Evolutionary conservation across 2,113 vertebrate genomes (phyloP).

Genomic region (Phaethon lepturus): DNA sequence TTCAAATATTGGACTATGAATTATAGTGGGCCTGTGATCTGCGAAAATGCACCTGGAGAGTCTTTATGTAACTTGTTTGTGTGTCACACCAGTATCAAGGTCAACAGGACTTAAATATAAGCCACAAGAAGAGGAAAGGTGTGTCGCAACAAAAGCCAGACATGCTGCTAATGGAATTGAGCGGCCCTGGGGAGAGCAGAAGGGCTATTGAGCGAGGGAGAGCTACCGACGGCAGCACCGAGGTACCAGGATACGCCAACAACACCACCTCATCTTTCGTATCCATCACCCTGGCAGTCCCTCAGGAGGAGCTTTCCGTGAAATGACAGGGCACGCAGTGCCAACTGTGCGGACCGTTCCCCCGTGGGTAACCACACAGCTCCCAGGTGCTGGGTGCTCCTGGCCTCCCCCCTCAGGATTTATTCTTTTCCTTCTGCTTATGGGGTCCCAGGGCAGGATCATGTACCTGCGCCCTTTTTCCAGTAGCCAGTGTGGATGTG

Average conservation of each 20-base stretch:
- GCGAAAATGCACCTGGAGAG: neutral
- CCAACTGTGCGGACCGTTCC: neutral
- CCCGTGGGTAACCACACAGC: neutral
- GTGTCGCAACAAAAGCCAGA: neutral
- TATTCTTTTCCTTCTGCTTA: neutral
- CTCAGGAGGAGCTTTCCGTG: neutral
- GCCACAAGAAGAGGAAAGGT: neutral
- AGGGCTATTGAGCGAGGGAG: neutral
- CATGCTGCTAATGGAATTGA: neutral
- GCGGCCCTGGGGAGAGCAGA: neutral
- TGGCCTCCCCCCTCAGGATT: neutral
- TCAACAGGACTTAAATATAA: neutral
- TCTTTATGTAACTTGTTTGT: conserved; percentile 12
- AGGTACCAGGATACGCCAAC: neutral
- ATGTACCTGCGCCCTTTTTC: neutral
- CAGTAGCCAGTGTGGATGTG: neutral
- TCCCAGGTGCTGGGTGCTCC: fast-evolving
- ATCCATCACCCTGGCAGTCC: neutral
- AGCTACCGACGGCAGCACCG: neutral
- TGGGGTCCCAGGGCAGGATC: neutral
- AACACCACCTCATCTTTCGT: neutral
- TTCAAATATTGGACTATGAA: neutral
- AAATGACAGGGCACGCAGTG: fast-evolving
- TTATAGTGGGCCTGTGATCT: neutral
- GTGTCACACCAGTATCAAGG: neutral